Conservation (phyloP, 2,113 vertebrate genomes). For the Chamaetylas fuelleborni region DNA sequence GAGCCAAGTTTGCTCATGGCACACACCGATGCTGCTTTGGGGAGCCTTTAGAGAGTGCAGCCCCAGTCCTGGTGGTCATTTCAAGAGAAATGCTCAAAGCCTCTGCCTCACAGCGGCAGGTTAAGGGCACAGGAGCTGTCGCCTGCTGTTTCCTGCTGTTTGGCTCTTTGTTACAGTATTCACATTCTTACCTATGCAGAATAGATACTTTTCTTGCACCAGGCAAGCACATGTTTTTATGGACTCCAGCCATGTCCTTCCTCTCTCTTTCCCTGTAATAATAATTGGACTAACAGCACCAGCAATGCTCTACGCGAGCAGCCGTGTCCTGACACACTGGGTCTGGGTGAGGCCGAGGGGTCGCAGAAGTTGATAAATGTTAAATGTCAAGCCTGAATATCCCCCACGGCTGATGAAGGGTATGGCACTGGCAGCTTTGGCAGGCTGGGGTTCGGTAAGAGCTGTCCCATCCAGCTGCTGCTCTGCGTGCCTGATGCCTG, state of each 20-base stretch:
- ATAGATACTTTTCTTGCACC: background rate
- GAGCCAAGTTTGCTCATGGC: accelerated
- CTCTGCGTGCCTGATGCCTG: accelerated
- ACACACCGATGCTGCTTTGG: accelerated
- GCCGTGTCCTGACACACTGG: accelerated
- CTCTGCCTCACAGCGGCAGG: background rate
- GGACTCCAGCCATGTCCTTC: background rate
- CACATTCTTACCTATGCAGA: background rate
- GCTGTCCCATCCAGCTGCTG: background rate
- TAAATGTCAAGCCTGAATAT: background rate
- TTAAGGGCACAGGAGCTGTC: background rate
- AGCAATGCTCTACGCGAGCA: background rate
- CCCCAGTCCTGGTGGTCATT: background rate
- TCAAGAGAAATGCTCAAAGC: background rate
- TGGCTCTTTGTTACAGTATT: background rate
- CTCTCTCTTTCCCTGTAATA: background rate
- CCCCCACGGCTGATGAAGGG: background rate
- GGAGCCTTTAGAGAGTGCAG: background rate
- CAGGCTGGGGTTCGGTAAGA: accelerated
- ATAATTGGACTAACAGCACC: background rate
- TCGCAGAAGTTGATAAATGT: background rate
- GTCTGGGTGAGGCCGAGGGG: background rate
- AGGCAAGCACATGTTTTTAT: background rate
- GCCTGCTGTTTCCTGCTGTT: background rate
- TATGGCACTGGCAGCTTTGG: background rate